Base-by-base conservation (phyloP, 2,888 invertebrate genomes). In the Ditula angustiorana region DNA sequence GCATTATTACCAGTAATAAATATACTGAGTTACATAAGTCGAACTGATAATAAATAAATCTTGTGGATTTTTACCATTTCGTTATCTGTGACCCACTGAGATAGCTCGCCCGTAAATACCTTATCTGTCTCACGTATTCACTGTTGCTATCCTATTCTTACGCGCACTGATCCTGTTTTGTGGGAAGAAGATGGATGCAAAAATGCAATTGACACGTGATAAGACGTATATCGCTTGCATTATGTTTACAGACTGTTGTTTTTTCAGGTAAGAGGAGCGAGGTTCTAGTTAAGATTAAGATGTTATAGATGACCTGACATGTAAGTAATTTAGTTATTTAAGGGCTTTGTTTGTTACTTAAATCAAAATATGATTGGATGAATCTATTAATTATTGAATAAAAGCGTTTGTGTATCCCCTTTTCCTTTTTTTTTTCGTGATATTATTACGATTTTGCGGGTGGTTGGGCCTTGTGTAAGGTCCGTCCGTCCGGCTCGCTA, bases 61-160 rank as follows among this genome's bases (percentile, higher is more conserved):
- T 71, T 72, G 57, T 67, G 49, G 61, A 58, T 65, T 71, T 74
- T 76, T 71, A 66, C 64, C 53, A 26, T 11, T 46, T 53, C 41
- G 56, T 75, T 76, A 77, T 77, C 77, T 69, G n/a, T 75, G 76
- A 71, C 79, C 78, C 66, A 79, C 62, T 78, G 24, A 77, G 80
- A 79, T 77, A 76, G 58, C 53, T 33, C 24, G 58, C 58, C 26
- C 37, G 58, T 41, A 63, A 67, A 61, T 61, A 67, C 33, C 53
- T 67, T 69, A 70, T 49, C 58, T 46, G 55, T 59, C 35, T 61
- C 23, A 37, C n/a, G 13, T 50, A 33, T 53, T 47, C 10, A 60
- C 11, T 30, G 11, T 37, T 13, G 28, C 49, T 47, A 19, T 64
- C 64, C 37, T 37, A 16, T 37, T 64, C 64, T 59, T 53, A 28